phyloP scores from a whole-genome alignment of 2,888 invertebrate genomes.

The Acheta domesticus region DNA sequence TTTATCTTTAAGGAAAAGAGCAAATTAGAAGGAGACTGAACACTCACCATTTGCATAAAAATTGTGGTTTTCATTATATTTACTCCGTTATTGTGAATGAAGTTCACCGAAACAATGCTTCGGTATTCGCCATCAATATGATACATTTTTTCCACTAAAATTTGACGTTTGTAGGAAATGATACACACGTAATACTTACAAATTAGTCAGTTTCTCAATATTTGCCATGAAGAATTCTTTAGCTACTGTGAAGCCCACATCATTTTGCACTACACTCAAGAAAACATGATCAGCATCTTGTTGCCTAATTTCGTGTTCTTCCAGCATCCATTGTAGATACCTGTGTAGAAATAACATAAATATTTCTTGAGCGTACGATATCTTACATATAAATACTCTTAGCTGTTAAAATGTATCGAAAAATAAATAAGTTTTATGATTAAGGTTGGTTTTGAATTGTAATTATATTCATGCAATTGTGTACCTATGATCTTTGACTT shows the following conservation, averaged over 20 bases:
- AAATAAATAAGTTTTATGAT: background rate
- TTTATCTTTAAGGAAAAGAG: too few species aligned
- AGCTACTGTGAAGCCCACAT: slow-evolving; percentile 67
- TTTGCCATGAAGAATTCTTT: slow-evolving; percentile 66
- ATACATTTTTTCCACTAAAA: background rate
- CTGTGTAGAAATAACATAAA: slow-evolving; percentile 46
- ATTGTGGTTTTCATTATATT: too few species aligned
- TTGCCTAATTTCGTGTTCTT: slow-evolving; percentile 61
- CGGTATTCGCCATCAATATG: too few species aligned
- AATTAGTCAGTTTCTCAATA: slow-evolving; percentile 59
- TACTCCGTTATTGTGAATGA: too few species aligned
- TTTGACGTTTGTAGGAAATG: background rate
- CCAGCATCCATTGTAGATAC: slow-evolving; percentile 64
- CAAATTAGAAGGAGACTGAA: too few species aligned
- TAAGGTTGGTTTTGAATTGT: background rate
- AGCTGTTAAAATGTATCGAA: background rate
- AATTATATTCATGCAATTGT: background rate
- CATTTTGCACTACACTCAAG: slow-evolving; percentile 57
- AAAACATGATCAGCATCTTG: slow-evolving; percentile 68
- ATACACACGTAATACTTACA: slow-evolving; percentile 54
- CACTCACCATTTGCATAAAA: too few species aligned
- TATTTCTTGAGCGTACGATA: too few species aligned
- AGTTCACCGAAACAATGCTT: too few species aligned
- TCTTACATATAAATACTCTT: background rate
- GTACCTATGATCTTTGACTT: background rate